phyloP scores from a whole-genome alignment of 2,113 vertebrate species.

The Bos javanicus region DNA sequence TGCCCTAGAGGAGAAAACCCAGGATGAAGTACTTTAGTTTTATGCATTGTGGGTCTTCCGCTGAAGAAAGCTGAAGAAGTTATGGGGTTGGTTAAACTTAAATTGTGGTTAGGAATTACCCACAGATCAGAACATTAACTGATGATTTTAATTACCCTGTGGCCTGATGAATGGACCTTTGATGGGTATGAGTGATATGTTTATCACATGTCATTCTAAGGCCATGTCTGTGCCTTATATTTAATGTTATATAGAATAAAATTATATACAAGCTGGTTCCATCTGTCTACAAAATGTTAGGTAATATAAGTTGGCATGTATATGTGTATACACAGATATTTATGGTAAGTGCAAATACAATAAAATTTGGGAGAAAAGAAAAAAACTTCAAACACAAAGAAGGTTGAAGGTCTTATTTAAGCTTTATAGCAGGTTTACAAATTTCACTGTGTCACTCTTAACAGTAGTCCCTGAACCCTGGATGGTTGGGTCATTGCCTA shows the following conservation, averaged over 20 bases:
- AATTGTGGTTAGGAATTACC: conserved; percentile 70
- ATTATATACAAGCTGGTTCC: not conserved
- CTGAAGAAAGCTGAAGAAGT: conserved; percentile 68
- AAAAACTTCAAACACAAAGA: not conserved
- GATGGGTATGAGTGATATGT: not conserved
- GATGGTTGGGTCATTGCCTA: not conserved
- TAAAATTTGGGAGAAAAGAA: not conserved
- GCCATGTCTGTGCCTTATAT: not conserved
- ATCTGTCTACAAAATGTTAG: not conserved
- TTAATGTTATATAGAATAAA: not conserved
- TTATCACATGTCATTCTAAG: not conserved
- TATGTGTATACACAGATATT: not conserved
- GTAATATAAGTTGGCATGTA: not conserved
- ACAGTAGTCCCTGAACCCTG: not conserved
- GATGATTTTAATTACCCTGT: conserved; percentile 53
- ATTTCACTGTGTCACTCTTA: not conserved
- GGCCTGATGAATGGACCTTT: conserved; percentile 14
- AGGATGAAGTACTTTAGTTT: conserved; percentile 76
- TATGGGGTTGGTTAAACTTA: conserved; percentile 74
- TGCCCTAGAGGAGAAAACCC: conserved; percentile 67
- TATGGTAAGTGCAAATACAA: not conserved
- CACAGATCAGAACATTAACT: conserved; percentile 55
- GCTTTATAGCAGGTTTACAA: not conserved
- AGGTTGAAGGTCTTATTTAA: not conserved
- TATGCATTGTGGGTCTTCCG: conserved; percentile 68